Percentiles rank a stretch among this genome's conserved stretches.
These are phyloP conservation scores for Oostethus manadensis DNA, from an alignment of 2,113 vertebrate genomes.

Conservation along the genomic window DNA sequence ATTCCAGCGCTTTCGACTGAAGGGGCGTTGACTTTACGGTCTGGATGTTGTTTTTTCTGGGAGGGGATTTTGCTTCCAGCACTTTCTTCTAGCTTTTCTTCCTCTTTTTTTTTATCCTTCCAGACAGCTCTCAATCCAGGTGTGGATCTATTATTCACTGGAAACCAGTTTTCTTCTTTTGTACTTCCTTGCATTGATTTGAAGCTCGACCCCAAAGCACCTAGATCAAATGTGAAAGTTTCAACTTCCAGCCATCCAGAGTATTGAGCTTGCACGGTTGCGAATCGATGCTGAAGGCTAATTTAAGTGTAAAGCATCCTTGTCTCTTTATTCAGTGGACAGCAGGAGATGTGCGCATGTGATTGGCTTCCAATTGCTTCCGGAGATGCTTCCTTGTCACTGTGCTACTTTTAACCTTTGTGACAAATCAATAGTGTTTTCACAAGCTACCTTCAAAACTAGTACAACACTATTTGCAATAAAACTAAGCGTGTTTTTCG, in stretches of 20 bases:
- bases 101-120: constrained; percentile 1
- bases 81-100: constrained; percentile 2
- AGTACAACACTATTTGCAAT: too few species aligned
- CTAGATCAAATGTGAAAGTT: constrained; percentile 45
- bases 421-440: constrained; percentile 34
- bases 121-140: constrained; percentile 21
- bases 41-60: constrained; percentile 29
- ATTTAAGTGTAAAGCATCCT: constrained; percentile 32
- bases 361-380: background rate
- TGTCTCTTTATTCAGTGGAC: background rate
- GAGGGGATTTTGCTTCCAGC: constrained; percentile 24
- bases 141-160: constrained; percentile 28
- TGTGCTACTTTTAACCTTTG: constrained; percentile 13
- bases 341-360: background rate
- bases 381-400: constrained; percentile 6
- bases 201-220: constrained; percentile 38
- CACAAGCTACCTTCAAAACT: background rate
- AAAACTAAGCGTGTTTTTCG: too few species aligned
- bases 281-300: constrained; percentile 38
- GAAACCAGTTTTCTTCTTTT: constrained; percentile 16
- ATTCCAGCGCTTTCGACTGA: constrained; percentile 36
- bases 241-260: constrained; percentile 28
- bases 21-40: constrained; percentile 41
- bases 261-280: constrained; percentile 27
- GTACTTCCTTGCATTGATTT: constrained; percentile 33